Evolutionary conservation across 2,113 vertebrate species (phyloP).

Genomic region (Antechinus stuartii): DNA sequence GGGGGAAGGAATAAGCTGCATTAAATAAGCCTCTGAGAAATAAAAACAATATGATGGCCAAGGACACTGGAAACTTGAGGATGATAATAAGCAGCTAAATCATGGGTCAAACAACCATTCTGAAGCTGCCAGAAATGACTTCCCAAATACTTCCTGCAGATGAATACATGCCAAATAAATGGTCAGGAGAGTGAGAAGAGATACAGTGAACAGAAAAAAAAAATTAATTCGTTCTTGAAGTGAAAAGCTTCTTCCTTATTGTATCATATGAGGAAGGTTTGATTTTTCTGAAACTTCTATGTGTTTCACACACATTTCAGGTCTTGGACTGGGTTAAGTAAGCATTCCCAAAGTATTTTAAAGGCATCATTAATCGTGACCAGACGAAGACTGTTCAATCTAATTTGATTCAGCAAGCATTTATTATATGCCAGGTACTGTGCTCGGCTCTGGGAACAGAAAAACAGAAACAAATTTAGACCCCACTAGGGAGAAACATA

Average conservation of each 20-base stretch:
- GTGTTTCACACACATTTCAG: not conserved
- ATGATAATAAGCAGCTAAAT: not conserved
- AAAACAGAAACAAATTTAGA: not conserved
- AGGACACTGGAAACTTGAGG: not conserved
- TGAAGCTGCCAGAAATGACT: not conserved
- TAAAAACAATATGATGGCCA: constrained; percentile 14
- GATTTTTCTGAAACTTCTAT: constrained; percentile 10
- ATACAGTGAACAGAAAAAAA: not conserved
- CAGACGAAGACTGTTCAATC: not conserved
- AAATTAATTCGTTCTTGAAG: not conserved
- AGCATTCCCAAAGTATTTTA: constrained; percentile 34
- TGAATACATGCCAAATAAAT: not conserved
- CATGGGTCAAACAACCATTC: constrained; percentile 13
- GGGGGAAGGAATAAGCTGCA: constrained; percentile 1
- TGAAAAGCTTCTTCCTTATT: constrained; percentile 25
- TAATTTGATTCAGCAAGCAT: not conserved
- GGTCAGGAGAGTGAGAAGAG: not conserved
- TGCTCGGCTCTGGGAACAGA: not conserved
- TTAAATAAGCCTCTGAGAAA: not conserved
- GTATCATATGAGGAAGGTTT: not conserved
- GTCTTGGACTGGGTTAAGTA: not conserved
- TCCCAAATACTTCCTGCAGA: not conserved
- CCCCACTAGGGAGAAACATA: not conserved
- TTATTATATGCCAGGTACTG: not conserved
- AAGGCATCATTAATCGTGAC: not conserved